Evolutionary conservation across 2,797 vertebrate species (phyloP).

Genomic region (Alca torda): DNA sequence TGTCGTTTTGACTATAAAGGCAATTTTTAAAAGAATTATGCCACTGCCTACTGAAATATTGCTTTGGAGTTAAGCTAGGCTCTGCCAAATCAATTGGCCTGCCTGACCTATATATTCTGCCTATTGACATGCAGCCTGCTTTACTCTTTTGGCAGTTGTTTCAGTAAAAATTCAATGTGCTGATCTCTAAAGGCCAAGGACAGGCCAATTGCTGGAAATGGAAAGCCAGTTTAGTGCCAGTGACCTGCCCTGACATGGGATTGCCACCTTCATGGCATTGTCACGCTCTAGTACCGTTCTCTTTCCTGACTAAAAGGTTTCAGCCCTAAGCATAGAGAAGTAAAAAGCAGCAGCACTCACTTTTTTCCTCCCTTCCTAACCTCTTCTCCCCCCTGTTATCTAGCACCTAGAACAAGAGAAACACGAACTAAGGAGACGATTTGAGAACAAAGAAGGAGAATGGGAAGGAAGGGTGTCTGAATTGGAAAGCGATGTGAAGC

Average conservation of each 20-base stretch:
- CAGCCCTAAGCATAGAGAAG: background rate
- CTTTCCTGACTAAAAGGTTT: background rate
- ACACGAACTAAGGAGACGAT: slow-evolving; percentile 88
- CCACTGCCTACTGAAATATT: background rate
- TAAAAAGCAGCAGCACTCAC: background rate
- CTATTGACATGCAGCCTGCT: slow-evolving; percentile 35
- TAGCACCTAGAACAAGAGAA: slow-evolving; percentile 98
- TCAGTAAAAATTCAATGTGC: slow-evolving; percentile 28
- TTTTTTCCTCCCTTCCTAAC: background rate
- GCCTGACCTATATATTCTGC: slow-evolving; percentile 21
- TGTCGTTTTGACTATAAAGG: background rate
- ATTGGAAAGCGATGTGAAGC: slow-evolving; percentile 93
- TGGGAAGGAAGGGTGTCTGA: slow-evolving; percentile 97
- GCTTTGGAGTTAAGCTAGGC: slow-evolving; percentile 21
- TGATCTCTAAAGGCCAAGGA: slow-evolving; percentile 20
- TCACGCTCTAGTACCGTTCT: background rate
- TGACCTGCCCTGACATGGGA: background rate
- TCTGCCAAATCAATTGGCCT: slow-evolving; percentile 35
- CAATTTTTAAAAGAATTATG: background rate
- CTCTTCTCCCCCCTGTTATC: background rate
- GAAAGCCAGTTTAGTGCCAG: background rate
- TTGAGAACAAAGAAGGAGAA: slow-evolving; percentile 94
- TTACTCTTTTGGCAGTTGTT: slow-evolving; percentile 49
- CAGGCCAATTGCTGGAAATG: background rate
- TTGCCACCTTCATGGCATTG: background rate